Percentiles rank a stretch among this genome's conserved stretches.
Conservation (phyloP, 2,113 vertebrate species). For the Misgurnus anguillicaudatus region DNA sequence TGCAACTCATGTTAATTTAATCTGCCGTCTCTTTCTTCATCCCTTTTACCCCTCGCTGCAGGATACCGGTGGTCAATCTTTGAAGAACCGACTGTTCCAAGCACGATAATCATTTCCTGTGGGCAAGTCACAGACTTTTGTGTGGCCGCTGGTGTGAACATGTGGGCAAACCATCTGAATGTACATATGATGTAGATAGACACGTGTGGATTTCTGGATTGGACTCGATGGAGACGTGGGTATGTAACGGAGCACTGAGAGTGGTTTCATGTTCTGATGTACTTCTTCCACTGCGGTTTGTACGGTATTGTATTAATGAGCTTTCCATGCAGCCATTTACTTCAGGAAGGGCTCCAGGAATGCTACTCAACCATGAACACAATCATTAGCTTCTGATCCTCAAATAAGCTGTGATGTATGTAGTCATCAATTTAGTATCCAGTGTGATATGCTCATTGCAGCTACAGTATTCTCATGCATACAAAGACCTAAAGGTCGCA, state of each 20-base stretch:
- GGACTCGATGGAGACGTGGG: not conserved
- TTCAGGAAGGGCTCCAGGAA: slow-evolving; percentile 20
- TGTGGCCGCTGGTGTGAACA: not conserved
- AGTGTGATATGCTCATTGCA: slow-evolving; percentile 5
- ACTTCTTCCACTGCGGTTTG: slow-evolving; percentile 21
- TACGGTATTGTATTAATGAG: slow-evolving; percentile 1
- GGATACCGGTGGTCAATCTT: slow-evolving; percentile 82
- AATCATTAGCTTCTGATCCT: slow-evolving; percentile 37
- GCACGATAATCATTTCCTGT: slow-evolving; percentile 66
- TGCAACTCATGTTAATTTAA: slow-evolving; percentile 53
- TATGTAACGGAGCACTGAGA: not conserved
- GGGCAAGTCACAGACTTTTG: slow-evolving; percentile 45
- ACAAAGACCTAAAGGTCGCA: slow-evolving; percentile 25
- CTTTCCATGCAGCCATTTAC: slow-evolving; percentile 36
- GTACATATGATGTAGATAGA: slow-evolving; percentile 24
- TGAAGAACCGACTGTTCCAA: slow-evolving; percentile 68
- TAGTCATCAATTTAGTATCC: slow-evolving; percentile 24
- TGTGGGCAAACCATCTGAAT: not conserved
- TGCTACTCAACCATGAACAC: slow-evolving; percentile 30
- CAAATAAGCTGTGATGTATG: slow-evolving; percentile 27
- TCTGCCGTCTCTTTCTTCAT: slow-evolving; percentile 9
- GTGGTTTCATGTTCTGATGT: slow-evolving; percentile 4
- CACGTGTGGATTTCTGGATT: not conserved
- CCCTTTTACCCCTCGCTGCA: slow-evolving; percentile 50
- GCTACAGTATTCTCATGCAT: not conserved